phyloP scores from a whole-genome alignment of 2,113 vertebrate genomes.

The Trichechus manatus region DNA sequence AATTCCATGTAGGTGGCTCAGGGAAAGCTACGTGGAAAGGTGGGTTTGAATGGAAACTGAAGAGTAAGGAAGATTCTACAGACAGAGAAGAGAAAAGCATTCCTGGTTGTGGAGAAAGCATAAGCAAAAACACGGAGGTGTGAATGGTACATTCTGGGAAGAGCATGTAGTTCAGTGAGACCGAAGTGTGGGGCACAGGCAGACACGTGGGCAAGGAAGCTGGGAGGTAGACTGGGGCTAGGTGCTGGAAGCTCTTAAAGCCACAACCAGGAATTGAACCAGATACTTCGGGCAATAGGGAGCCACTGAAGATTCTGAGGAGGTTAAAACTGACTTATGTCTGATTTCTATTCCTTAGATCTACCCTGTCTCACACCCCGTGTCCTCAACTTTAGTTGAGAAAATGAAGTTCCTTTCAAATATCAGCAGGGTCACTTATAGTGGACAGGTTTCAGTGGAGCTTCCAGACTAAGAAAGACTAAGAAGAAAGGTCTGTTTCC shows the following conservation, averaged over 20 bases:
- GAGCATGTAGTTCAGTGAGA: neutral
- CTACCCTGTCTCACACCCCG: neutral
- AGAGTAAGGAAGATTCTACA: neutral
- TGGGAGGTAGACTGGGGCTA: neutral
- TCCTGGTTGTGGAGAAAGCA: neutral
- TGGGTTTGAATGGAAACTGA: neutral
- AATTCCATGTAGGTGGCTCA: neutral
- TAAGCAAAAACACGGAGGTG: neutral
- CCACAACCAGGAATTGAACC: neutral
- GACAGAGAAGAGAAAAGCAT: neutral
- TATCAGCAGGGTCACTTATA: too few relatives aligned
- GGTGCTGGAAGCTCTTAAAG: neutral
- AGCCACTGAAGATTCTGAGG: neutral
- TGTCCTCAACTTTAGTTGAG: neutral
- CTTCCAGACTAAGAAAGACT: too few relatives aligned
- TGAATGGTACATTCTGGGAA: neutral
- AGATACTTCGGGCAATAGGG: neutral
- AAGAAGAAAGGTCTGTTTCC: too few relatives aligned
- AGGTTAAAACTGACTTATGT: neutral
- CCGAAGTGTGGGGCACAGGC: neutral
- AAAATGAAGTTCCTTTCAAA: neutral
- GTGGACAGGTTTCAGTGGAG: too few relatives aligned
- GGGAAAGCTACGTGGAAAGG: neutral
- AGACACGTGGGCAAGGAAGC: neutral
- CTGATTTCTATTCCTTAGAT: neutral